Percentiles rank a stretch among this genome's conserved stretches.
Conservation (phyloP, 2,113 vertebrate genomes). For the Equus quagga region DNA sequence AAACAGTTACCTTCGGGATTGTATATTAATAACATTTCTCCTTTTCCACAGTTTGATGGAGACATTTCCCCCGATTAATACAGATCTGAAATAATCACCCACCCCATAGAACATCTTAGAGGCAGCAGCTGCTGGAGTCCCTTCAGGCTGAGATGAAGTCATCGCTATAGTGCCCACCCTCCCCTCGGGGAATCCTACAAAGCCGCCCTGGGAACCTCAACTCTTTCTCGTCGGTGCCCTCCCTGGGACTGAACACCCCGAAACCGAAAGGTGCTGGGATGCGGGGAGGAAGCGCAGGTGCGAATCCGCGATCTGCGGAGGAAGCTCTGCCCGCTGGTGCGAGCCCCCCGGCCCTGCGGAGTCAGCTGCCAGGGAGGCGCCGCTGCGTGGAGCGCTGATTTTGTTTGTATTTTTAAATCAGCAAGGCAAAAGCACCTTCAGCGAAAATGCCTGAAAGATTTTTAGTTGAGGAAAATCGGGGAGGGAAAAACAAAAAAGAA, state of each 20-base stretch:
- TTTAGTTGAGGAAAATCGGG: neutral
- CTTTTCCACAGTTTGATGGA: neutral
- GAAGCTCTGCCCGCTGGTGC: fast-evolving
- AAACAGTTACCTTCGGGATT: neutral
- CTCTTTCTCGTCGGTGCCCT: fast-evolving
- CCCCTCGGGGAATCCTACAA: neutral
- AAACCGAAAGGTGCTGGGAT: neutral
- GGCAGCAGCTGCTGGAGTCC: neutral
- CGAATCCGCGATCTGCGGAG: fast-evolving
- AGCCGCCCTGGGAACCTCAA: neutral
- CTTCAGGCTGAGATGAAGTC: neutral
- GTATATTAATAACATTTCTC: neutral
- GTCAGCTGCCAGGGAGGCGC: fast-evolving
- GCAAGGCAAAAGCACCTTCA: neutral
- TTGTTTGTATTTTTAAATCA: neutral
- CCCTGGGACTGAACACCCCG: neutral
- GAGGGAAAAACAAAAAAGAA: neutral
- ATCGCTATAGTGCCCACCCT: fast-evolving
- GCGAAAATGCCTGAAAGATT: neutral
- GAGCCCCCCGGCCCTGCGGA: fast-evolving
- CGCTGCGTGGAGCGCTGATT: fast-evolving
- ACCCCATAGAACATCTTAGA: neutral
- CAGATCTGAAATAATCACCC: neutral
- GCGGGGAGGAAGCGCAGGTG: neutral
- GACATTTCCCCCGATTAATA: neutral